Evolutionary conservation across 30 jellyfish, hydroid and myxozoan species (phyloP), one percentile per base, ranked within the genome.

Genomic region (Mastigias papua): DNA sequence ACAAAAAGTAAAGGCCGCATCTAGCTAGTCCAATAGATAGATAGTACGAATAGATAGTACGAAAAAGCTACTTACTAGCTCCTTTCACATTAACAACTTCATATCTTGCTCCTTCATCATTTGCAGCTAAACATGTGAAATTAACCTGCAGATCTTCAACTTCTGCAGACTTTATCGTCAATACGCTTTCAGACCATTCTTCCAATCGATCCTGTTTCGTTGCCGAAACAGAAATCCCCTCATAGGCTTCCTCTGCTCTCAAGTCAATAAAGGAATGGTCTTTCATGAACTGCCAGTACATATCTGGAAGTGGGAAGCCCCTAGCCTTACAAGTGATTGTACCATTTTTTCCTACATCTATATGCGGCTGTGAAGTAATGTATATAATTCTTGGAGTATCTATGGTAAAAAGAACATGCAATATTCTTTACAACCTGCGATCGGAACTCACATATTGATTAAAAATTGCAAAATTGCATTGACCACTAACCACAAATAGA

Each of bases 81-180:
- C 97, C 97, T 21, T 54, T 81, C 62, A 89, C 54, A 26, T 33
- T 72, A 35, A 71, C 69, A 19, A 19, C 32, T 34, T 49, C 33
- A 27, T 35, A 20, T 1, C 0, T 37, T 0, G 89, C 54, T 21
- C 93, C 97, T 37, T 80, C 84, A 17, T 84, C 80, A 58, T 81
- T 89, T 30, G 85, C 61, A 32, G 92, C 97, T 20, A 76, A 16
- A 62, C 97, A 89, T 19, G 97, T 78, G 65, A 42, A 58, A 26
- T 78, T 76, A 15, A 30, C 35, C 60, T 48, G 60, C 90, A 87
- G 80, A 67, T 80, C 90, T 27, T 29, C 35, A 32, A 65, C 76
- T 25, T 60, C 48, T 37, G 80, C 87, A 0, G 85, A 63, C 11
- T 73, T 27, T 19, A 89, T 58, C 31, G 33, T 34, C 37, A 89